These are phyloP conservation scores for Micromesistius poutassou DNA, from an alignment of 2,797 vertebrate species.

Conservation along the genomic window DNA sequence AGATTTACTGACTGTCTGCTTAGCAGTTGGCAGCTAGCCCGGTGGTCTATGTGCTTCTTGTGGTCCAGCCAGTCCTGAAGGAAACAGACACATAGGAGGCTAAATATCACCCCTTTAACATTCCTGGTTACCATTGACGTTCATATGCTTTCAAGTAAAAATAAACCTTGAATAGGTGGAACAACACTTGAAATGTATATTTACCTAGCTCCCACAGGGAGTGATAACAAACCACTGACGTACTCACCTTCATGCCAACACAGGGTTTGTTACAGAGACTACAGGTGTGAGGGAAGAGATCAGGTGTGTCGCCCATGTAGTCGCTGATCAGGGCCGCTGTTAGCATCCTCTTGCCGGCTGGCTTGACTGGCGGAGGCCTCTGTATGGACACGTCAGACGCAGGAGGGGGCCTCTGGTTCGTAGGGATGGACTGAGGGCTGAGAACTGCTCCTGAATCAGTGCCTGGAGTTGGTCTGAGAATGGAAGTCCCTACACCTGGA, in stretches of 20 bases:
- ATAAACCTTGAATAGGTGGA: too few species aligned
- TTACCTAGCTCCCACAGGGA: not conserved
- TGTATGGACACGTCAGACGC: not conserved
- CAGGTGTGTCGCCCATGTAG: conserved; percentile 86
- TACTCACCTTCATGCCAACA: conserved; percentile 91
- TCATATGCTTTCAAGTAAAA: too few species aligned
- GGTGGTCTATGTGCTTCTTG: conserved; percentile 83
- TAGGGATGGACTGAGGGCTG: not conserved
- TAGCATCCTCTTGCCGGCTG: conserved; percentile 70
- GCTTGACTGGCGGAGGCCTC: not conserved
- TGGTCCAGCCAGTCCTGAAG: conserved; percentile 91
- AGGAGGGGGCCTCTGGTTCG: conserved; percentile 8
- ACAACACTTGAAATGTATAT: not conserved
- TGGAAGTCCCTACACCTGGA: not conserved
- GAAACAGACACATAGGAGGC: conserved; percentile 31
- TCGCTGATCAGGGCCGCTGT: conserved; percentile 88
- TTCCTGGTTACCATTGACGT: too few species aligned
- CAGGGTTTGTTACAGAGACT: conserved; percentile 94
- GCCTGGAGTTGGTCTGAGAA: not conserved
- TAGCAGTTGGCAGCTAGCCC: conserved; percentile 82
- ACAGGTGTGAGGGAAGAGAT: conserved; percentile 95
- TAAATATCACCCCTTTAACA: too few species aligned
- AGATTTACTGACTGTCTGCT: conserved; percentile 78
- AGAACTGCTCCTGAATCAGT: not conserved
- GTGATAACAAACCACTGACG: not conserved